Evolutionary conservation across 2,888 invertebrate species (phyloP).

Genomic region (Eristalinus sepulchralis): DNA sequence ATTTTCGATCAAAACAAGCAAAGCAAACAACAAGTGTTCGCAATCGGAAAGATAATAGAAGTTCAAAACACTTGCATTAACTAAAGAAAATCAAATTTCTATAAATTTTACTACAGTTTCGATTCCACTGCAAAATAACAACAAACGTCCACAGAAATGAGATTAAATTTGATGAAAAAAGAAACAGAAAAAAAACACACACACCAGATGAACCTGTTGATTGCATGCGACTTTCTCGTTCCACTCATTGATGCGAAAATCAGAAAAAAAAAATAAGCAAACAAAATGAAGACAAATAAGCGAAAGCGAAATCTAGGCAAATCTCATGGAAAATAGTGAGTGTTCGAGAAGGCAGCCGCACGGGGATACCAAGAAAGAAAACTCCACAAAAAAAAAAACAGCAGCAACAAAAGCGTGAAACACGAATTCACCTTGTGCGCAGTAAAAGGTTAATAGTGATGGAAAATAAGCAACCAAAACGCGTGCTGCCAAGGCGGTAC

Average conservation of each 20-base stretch:
- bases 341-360: neutral
- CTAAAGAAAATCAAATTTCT: neutral
- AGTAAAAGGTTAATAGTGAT: constrained; percentile 64
- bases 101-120: neutral
- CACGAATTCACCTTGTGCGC: constrained; percentile 67
- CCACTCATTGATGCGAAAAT: constrained; percentile 29
- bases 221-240: constrained; percentile 53
- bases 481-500: constrained; percentile 43
- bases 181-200: constrained; percentile 1
- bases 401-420: constrained; percentile 50
- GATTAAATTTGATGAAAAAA: neutral
- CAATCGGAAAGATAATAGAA: too few relatives aligned
- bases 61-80: too few relatives aligned
- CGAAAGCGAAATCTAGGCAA: constrained; percentile 49
- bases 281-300: constrained; percentile 34
- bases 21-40: too few relatives aligned
- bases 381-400: constrained; percentile 54
- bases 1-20: too few relatives aligned
- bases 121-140: neutral
- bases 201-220: constrained; percentile 55
- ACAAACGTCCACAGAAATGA: neutral
- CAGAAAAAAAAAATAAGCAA: constrained; percentile 39
- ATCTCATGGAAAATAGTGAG: constrained; percentile 10
- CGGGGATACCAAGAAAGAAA: constrained; percentile 27
- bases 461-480: constrained; percentile 43